Percentiles rank a stretch among this genome's conserved stretches.
Conservation (phyloP, 2,113 vertebrate genomes). For the Brachirus orientalis region DNA sequence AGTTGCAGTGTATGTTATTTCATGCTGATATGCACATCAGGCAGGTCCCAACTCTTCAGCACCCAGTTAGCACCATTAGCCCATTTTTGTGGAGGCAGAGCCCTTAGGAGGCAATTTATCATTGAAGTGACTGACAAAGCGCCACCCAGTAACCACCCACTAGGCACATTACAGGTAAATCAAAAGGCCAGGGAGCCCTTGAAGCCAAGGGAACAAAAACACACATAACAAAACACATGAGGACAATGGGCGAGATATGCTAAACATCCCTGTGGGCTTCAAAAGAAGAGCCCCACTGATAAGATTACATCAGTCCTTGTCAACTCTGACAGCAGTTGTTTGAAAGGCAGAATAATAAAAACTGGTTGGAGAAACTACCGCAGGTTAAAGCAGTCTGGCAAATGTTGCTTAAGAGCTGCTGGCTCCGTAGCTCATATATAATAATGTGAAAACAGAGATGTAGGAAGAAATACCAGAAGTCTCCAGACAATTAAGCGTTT, state of each 20-base stretch:
- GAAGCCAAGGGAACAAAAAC: constrained; percentile 64
- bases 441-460: constrained; percentile 45
- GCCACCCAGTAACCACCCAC: constrained; percentile 51
- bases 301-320: constrained; percentile 60
- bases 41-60: constrained; percentile 7
- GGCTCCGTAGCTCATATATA: constrained; percentile 34
- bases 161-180: constrained; percentile 60
- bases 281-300: constrained; percentile 57
- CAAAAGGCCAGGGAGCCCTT: constrained; percentile 61
- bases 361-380: constrained; percentile 6
- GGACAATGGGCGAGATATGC: constrained; percentile 66
- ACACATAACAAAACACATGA: constrained; percentile 63
- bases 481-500: constrained; percentile 70
- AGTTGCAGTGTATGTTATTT: constrained; percentile 3
- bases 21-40: background rate
- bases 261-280: constrained; percentile 61
- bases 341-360: constrained; percentile 27
- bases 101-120: constrained; percentile 45
- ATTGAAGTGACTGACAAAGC: constrained; percentile 59
- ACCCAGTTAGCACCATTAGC: constrained; percentile 49
- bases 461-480: constrained; percentile 33
- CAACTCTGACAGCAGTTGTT: constrained; percentile 39
- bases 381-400: constrained; percentile 15
- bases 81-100: constrained; percentile 29
- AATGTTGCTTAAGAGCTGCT: constrained; percentile 7